Conservation (phyloP, 2,888 invertebrate species). For the Chymomyza amoena region DNA sequence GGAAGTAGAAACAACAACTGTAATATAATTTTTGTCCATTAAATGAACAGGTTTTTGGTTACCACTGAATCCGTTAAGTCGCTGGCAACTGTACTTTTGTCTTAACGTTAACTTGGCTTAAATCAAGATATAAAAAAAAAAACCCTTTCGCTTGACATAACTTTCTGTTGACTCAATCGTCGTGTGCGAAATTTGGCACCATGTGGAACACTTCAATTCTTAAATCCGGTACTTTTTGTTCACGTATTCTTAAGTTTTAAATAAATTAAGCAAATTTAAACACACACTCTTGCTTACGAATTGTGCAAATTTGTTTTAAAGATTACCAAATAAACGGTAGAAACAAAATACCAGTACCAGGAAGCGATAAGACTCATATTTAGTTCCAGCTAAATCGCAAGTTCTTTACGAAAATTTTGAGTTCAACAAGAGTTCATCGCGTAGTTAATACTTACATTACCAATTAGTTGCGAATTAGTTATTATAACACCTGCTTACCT, state of each 20-base stretch:
- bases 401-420: not conserved
- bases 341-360: not conserved
- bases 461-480: not conserved
- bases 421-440: not conserved
- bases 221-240: constrained; percentile 23
- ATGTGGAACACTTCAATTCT: not conserved
- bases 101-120: not conserved
- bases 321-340: not conserved
- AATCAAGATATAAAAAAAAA: too few species aligned
- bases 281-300: not conserved
- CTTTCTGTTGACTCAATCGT: constrained; percentile 21
- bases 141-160: not conserved
- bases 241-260: constrained; percentile 4
- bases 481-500: constrained; percentile 81
- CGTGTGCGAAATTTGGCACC: constrained; percentile 44
- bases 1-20: constrained; percentile 39
- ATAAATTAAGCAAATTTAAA: constrained; percentile 14
- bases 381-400: not conserved
- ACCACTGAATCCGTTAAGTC: not conserved
- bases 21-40: constrained; percentile 31
- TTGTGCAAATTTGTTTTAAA: not conserved
- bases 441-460: not conserved
- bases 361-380: not conserved
- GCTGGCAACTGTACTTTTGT: not conserved
- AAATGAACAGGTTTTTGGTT: constrained; percentile 46